Evolutionary conservation across 1,140 invertebrate genomes (phyloP).

Genomic region (Zaprionus ornatus): DNA sequence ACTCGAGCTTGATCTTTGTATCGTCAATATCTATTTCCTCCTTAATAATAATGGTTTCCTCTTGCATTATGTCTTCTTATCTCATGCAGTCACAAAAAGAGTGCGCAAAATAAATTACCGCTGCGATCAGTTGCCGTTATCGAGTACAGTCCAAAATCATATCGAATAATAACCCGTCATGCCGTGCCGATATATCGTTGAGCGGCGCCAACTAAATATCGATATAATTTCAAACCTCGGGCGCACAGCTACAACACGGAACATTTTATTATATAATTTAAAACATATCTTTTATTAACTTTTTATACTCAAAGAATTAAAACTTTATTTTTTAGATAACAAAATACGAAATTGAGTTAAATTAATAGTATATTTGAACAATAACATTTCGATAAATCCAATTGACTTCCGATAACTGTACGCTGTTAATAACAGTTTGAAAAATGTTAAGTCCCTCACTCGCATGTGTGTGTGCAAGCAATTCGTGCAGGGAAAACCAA

Average conservation of each 20-base stretch:
- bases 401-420: not conserved
- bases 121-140: slow-evolving; percentile 58
- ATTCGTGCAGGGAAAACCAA: slow-evolving; percentile 10
- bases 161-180: slow-evolving; percentile 19
- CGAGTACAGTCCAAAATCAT: slow-evolving; percentile 15
- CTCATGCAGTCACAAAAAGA: slow-evolving; percentile 27
- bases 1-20: slow-evolving; percentile 56
- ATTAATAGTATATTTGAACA: not conserved
- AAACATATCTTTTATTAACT: not conserved
- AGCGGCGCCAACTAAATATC: slow-evolving; percentile 3
- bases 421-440: slow-evolving; percentile 27
- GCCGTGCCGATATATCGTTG: slow-evolving; percentile 1
- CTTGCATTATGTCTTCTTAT: slow-evolving; percentile 40
- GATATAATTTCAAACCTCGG: slow-evolving; percentile 1
- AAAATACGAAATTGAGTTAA: not conserved
- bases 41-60: slow-evolving; percentile 35
- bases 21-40: slow-evolving; percentile 56
- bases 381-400: not conserved
- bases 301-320: not conserved
- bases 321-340: not conserved
- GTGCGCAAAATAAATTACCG: slow-evolving; percentile 62
- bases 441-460: not conserved
- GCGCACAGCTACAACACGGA: not conserved
- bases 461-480: slow-evolving; percentile 5
- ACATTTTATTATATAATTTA: not conserved